Conservation (phyloP, 2,113 vertebrate species). For the Corythornis cristatus region DNA sequence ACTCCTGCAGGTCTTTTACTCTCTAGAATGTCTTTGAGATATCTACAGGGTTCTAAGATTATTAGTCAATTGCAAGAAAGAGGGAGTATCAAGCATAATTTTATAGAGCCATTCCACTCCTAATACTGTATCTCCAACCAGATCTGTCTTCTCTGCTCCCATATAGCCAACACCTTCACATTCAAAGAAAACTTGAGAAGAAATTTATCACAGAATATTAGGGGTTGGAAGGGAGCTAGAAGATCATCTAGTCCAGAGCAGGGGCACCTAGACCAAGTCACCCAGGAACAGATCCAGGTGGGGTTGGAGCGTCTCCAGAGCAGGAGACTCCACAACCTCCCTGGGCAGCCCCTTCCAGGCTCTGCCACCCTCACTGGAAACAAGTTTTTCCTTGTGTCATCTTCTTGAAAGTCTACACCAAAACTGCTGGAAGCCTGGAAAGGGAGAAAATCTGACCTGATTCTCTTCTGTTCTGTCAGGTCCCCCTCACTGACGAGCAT, state of each 20-base stretch:
- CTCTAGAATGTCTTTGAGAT: neutral
- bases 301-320: no score
- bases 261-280: no score
- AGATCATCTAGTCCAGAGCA: no score
- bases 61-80: neutral
- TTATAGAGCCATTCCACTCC: neutral
- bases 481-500: slow-evolving; percentile 99
- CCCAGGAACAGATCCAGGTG: no score
- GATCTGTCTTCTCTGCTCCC: neutral
- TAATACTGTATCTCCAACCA: neutral
- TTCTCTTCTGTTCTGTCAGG: slow-evolving; percentile 97
- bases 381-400: no score
- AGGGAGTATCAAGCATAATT: neutral
- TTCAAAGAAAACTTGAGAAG: neutral
- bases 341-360: no score
- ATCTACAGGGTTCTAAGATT: neutral
- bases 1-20: neutral
- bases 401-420: neutral
- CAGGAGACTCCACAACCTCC: no score
- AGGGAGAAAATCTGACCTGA: slow-evolving; percentile 83
- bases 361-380: no score
- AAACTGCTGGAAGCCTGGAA: neutral
- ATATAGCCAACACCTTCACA: neutral
- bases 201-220: neutral
- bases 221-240: no score